These are phyloP conservation scores for Mallotus villosus DNA, from an alignment of 2,797 vertebrate genomes.

Conservation along the genomic window DNA sequence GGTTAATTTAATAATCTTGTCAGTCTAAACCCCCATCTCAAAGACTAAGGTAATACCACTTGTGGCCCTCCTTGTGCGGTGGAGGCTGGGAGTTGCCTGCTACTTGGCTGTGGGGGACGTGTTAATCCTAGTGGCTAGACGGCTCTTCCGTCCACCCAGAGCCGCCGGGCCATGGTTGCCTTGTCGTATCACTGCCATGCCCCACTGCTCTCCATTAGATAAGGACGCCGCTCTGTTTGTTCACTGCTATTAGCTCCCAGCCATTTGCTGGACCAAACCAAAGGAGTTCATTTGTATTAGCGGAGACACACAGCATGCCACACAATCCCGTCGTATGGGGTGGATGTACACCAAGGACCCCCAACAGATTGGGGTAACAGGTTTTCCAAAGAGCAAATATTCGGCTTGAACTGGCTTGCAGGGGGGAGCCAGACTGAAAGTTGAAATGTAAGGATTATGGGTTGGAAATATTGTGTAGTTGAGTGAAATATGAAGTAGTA, in stretches of 20 bases:
- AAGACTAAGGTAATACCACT: conserved; percentile 77
- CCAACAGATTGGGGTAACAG: conserved; percentile 78
- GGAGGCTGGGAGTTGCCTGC: conserved; percentile 58
- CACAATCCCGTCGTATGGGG: conserved; percentile 57
- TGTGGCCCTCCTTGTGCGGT: conserved; percentile 67
- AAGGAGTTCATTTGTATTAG: conserved; percentile 79
- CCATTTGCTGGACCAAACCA: conserved; percentile 58
- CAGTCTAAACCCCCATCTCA: conserved; percentile 68
- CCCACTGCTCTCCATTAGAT: conserved; percentile 77
- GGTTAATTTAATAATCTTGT: conserved; percentile 81
- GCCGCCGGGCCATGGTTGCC: conserved; percentile 62
- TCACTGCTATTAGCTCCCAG: conserved; percentile 69
- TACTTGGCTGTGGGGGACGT: conserved; percentile 66
- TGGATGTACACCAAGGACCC: conserved; percentile 66
- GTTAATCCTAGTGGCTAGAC: conserved; percentile 70
- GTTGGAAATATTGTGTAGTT: conserved; percentile 34
- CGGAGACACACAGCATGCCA: conserved; percentile 71
- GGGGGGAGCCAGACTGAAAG: conserved; percentile 48
- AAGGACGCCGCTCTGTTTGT: conserved; percentile 76
- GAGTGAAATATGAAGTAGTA: no score
- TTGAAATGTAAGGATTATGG: conserved; percentile 34
- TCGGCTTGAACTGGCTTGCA: conserved; percentile 58
- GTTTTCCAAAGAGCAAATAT: conserved; percentile 74
- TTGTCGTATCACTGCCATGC: conserved; percentile 71
- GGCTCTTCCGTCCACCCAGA: conserved; percentile 55